Evolutionary conservation across 2,797 vertebrate genomes (phyloP).

Genomic region (Synaphobranchus kaupii): DNA sequence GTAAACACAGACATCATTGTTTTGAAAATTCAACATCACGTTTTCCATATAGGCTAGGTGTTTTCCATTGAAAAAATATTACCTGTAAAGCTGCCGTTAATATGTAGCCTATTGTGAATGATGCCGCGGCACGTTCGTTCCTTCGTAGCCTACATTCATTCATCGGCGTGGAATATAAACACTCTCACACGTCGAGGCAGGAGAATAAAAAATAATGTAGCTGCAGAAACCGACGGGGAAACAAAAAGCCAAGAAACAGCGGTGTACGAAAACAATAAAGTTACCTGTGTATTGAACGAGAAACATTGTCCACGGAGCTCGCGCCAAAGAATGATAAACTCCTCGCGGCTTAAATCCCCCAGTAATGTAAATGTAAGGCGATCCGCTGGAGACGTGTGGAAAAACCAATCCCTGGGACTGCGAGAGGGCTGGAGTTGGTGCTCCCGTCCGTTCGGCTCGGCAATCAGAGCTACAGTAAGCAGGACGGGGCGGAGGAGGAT

Average conservation of each 20-base stretch:
- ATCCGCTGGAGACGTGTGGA: constrained; percentile 34
- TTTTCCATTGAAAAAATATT: background rate
- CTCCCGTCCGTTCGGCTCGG: constrained; percentile 61
- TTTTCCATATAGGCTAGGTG: background rate
- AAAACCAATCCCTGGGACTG: constrained; percentile 45
- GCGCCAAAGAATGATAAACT: constrained; percentile 54
- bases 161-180: background rate
- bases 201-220: constrained; percentile 21
- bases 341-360: constrained; percentile 51
- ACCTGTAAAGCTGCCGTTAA: background rate
- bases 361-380: constrained; percentile 53
- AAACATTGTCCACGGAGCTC: constrained; percentile 80
- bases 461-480: constrained; percentile 73
- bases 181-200: background rate
- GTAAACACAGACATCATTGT: background rate
- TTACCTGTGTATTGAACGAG: constrained; percentile 89
- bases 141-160: background rate
- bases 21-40: background rate
- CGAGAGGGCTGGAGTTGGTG: constrained; percentile 45
- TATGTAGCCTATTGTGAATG: background rate
- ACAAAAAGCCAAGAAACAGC: background rate
- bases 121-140: background rate
- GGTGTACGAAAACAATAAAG: constrained; percentile 22
- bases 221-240: background rate
- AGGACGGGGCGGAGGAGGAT: constrained; percentile 64